Evolutionary conservation across 2,797 vertebrate species (phyloP).

Genomic region (Heteromormyrus szaboi): DNA sequence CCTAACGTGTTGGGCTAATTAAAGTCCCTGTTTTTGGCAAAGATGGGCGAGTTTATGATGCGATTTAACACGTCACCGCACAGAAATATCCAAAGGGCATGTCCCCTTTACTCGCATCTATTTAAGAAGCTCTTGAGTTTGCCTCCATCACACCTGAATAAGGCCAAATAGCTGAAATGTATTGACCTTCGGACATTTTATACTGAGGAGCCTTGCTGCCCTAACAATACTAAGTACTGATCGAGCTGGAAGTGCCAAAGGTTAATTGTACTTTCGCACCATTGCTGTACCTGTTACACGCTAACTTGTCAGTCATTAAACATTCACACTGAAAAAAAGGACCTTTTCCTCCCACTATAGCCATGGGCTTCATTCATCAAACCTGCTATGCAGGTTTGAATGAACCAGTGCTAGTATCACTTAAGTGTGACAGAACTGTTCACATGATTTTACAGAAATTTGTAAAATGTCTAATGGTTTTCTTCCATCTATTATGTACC

Average conservation of each 20-base stretch:
- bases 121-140: neutral
- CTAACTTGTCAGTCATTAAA: neutral
- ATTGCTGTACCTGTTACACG: neutral
- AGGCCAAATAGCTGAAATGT: neutral
- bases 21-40: neutral
- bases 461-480: neutral
- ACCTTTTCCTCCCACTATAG: neutral
- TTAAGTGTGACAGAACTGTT: neutral
- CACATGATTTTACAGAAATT: neutral
- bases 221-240: neutral
- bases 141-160: neutral
- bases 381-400: neutral
- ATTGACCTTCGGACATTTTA: neutral
- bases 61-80: neutral
- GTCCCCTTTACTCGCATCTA: neutral
- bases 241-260: neutral
- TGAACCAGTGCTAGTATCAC: neutral
- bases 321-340: neutral
- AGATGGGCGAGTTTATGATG: conserved; percentile 14
- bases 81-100: conserved; percentile 5
- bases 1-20: neutral
- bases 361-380: neutral
- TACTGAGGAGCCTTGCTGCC: neutral
- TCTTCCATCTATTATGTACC: neutral
- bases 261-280: neutral